Conservation (phyloP, 2,888 invertebrate genomes). For the Taenaris catops region DNA sequence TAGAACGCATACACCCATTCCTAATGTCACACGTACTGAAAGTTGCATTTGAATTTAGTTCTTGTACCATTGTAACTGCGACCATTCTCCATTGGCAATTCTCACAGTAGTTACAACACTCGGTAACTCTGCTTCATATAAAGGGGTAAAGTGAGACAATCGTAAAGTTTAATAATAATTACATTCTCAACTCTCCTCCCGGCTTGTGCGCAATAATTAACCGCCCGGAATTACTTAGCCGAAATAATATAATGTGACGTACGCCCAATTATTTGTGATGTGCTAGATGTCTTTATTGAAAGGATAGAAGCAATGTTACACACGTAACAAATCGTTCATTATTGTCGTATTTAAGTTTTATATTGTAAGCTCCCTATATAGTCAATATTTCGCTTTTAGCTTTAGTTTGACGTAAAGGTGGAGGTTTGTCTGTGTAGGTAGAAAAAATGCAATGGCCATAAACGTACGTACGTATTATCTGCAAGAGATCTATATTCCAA, state of each 20-base stretch:
- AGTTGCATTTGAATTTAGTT: conserved; percentile 32
- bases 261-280: conserved; percentile 49
- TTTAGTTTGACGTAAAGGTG: no score
- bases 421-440: no score
- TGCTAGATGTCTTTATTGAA: conserved; percentile 31
- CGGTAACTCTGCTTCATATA: conserved; percentile 33
- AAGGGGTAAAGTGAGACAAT: conserved; percentile 80
- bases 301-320: conserved; percentile 5
- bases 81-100: conserved; percentile 30
- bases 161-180: conserved; percentile 81
- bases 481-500: no score
- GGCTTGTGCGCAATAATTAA: conserved; percentile 78
- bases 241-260: conserved; percentile 79
- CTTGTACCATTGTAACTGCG: conserved; percentile 28
- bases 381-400: no score
- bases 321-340: no score
- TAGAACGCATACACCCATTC: conserved; percentile 46
- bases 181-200: conserved; percentile 78
- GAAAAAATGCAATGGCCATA: no score
- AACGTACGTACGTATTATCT: no score
- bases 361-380: no score
- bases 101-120: conserved; percentile 34
- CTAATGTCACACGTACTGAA: conserved; percentile 26
- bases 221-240: conserved; percentile 78
- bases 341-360: no score